phyloP scores from a whole-genome alignment of 1,140 invertebrate species.

The Ectropis grisescens region DNA sequence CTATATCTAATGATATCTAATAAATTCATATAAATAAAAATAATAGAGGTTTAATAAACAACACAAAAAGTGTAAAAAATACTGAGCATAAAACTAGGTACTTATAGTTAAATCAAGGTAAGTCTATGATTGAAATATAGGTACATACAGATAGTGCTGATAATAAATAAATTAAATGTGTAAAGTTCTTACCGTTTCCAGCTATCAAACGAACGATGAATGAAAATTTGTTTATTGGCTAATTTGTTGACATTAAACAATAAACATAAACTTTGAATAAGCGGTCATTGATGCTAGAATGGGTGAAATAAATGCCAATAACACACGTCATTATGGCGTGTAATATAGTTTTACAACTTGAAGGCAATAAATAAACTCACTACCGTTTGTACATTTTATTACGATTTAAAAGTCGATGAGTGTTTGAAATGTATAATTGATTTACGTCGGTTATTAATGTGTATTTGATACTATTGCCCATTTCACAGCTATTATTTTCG shows the following conservation, averaged over 20 bases:
- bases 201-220: too few species aligned
- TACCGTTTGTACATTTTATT: constrained; percentile 67
- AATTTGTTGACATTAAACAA: constrained; percentile 49
- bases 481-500: constrained; percentile 37
- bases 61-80: too few species aligned
- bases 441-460: constrained; percentile 60
- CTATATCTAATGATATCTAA: too few species aligned
- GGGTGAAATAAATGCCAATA: constrained; percentile 61
- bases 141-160: too few species aligned
- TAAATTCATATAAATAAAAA: too few species aligned
- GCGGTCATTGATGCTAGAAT: constrained; percentile 55
- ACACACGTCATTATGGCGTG: constrained; percentile 64
- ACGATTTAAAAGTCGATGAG: constrained; percentile 67
- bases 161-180: too few species aligned
- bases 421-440: constrained; percentile 65
- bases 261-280: constrained; percentile 45
- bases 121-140: too few species aligned
- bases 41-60: too few species aligned
- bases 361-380: constrained; percentile 67
- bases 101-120: too few species aligned
- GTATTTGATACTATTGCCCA: constrained; percentile 50
- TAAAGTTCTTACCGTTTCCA: too few species aligned
- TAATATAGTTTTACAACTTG: constrained; percentile 68
- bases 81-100: too few species aligned
- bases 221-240: constrained; percentile 16